Evolutionary conservation across 2,113 vertebrate genomes (phyloP).

Genomic region (Panthera tigris): DNA sequence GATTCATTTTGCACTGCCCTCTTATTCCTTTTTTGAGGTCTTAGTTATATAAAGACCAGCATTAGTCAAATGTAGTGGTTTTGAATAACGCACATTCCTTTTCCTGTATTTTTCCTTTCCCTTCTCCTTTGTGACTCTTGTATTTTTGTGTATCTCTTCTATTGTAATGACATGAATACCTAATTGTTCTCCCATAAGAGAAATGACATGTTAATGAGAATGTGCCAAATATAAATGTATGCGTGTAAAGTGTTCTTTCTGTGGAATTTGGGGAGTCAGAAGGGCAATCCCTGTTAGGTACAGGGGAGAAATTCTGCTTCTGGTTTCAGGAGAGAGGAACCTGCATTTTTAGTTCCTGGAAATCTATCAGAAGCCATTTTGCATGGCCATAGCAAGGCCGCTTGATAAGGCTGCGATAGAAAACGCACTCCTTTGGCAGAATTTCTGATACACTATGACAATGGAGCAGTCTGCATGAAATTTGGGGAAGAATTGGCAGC

Average conservation of each 20-base stretch:
- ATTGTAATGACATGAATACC: slow-evolving; percentile 57
- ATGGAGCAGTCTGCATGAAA: background rate
- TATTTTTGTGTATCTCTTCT: slow-evolving; percentile 59
- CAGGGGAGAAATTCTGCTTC: background rate
- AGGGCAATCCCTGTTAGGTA: slow-evolving; percentile 34
- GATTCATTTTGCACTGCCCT: background rate
- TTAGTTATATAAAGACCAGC: background rate
- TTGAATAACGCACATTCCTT: slow-evolving; percentile 38
- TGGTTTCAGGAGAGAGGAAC: background rate
- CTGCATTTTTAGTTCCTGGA: background rate
- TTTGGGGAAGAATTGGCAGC: background rate
- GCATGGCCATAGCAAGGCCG: background rate
- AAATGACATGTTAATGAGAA: slow-evolving; percentile 42
- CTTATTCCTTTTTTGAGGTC: background rate
- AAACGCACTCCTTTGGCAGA: background rate
- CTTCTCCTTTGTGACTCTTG: background rate
- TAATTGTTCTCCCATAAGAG: slow-evolving; percentile 63
- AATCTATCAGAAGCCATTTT: slow-evolving; percentile 60
- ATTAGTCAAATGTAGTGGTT: slow-evolving; percentile 48
- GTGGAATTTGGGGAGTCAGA: background rate
- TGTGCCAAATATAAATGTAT: slow-evolving; percentile 51
- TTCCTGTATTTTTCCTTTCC: slow-evolving; percentile 46
- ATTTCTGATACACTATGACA: background rate
- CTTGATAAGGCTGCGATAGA: background rate
- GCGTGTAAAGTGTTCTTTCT: slow-evolving; percentile 29